Conservation (phyloP, 2,888 invertebrate genomes). For the Eupithecia subumbrata region DNA sequence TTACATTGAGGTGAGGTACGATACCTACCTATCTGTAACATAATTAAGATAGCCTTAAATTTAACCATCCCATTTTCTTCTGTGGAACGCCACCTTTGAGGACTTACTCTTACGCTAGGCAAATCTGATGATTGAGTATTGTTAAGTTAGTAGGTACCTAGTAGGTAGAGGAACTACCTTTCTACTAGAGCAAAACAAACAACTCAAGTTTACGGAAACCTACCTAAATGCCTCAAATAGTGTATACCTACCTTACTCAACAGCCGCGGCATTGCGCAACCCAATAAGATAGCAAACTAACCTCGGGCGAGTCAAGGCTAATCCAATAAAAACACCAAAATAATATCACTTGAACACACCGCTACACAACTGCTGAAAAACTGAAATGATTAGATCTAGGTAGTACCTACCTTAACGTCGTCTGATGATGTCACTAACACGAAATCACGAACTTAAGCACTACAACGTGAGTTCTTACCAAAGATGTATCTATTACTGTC, state of each 20-base stretch:
- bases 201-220: neutral
- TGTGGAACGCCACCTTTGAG: too few relatives aligned
- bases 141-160: too few relatives aligned
- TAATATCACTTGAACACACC: conserved; percentile 23
- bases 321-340: conserved; percentile 32
- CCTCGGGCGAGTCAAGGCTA: conserved; percentile 17
- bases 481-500: neutral
- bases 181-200: neutral
- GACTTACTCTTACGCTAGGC: too few relatives aligned
- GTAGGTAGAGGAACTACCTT: neutral
- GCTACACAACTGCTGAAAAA: conserved; percentile 1
- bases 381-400: neutral
- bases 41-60: too few relatives aligned
- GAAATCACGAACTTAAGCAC: neutral
- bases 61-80: too few relatives aligned
- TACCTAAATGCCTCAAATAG: neutral
- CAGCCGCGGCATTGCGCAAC: neutral
- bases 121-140: too few relatives aligned
- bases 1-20: too few relatives aligned
- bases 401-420: neutral
- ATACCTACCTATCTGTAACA: too few relatives aligned
- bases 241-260: neutral
- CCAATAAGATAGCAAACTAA: neutral
- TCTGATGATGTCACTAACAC: conserved; percentile 7
- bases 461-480: neutral